A percentile compares a stretch with the other conserved stretches of the same genome.
Evolutionary conservation across 2,888 invertebrate species (phyloP).

Genomic region (Boloria selene): DNA sequence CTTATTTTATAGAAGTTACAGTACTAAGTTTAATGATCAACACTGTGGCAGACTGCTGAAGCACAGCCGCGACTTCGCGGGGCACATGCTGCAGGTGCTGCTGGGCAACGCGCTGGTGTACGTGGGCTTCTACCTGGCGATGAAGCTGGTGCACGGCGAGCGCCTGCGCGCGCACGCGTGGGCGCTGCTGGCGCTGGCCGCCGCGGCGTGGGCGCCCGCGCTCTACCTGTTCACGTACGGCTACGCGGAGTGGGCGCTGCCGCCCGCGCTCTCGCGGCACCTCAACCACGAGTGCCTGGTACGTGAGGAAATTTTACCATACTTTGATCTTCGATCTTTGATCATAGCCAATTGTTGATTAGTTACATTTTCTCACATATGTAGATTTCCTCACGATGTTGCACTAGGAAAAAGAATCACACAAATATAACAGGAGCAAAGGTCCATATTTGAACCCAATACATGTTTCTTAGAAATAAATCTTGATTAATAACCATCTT

Average conservation of each 20-base stretch:
- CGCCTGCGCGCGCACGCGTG: conserved; percentile 83
- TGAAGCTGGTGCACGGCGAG: conserved; percentile 91
- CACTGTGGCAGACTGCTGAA: conserved; percentile 72
- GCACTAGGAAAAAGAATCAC: no score
- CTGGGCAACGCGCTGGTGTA: conserved; percentile 92
- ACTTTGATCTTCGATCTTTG: no score
- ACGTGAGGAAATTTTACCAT: no score
- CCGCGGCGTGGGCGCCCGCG: conserved; percentile 86
- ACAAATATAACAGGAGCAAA: no score
- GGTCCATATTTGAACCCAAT: no score
- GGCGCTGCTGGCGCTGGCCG: conserved; percentile 84
- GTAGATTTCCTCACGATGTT: no score
- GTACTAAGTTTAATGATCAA: no score
- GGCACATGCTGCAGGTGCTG: conserved; percentile 89
- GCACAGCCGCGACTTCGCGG: conserved; percentile 88
- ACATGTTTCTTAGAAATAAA: no score
- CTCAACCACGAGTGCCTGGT: conserved; percentile 68
- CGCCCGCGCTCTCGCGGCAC: conserved; percentile 88
- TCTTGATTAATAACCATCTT: not conserved
- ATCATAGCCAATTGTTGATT: no score
- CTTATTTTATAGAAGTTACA: no score
- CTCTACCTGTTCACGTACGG: conserved; percentile 79
- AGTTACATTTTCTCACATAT: not conserved
- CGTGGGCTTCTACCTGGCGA: conserved; percentile 90
- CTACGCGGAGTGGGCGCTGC: conserved; percentile 61